Evolutionary conservation across 2,113 vertebrate species (phyloP).

Genomic region (Hyaena hyaena): DNA sequence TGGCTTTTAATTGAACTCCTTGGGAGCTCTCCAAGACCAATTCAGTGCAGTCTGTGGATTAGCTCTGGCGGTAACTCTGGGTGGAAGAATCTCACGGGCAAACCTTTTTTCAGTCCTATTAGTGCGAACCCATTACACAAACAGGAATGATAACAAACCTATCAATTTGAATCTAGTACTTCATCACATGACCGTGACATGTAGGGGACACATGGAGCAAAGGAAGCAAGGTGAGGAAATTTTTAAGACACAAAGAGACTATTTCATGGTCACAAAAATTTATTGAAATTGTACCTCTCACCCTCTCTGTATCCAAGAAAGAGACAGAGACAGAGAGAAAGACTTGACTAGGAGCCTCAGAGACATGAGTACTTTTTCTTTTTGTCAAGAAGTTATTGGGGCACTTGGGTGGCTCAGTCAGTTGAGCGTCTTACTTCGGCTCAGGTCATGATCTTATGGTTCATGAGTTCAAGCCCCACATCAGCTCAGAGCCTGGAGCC

Average conservation of each 20-base stretch:
- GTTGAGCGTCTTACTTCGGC: too few relatives aligned
- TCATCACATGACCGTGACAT: background rate
- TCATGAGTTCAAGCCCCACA: too few relatives aligned
- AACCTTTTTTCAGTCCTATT: background rate
- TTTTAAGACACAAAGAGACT: background rate
- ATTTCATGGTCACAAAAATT: background rate
- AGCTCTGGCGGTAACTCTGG: background rate
- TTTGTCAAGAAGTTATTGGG: constrained; percentile 6
- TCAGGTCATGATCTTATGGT: too few relatives aligned
- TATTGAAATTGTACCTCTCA: background rate
- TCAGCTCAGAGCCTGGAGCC: too few relatives aligned
- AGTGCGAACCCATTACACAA: background rate
- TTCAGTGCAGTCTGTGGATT: background rate
- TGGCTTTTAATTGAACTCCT: background rate
- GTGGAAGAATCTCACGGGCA: background rate
- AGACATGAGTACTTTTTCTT: background rate
- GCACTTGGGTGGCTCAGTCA: too few relatives aligned
- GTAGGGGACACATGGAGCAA: background rate
- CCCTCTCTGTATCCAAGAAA: background rate
- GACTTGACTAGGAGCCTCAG: background rate
- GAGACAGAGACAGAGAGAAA: background rate
- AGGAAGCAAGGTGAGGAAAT: background rate
- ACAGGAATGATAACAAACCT: background rate
- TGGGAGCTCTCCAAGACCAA: background rate
- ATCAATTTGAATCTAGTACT: background rate